Evolutionary conservation across 1,140 invertebrate species (phyloP).

Genomic region (Nebria ingens): DNA sequence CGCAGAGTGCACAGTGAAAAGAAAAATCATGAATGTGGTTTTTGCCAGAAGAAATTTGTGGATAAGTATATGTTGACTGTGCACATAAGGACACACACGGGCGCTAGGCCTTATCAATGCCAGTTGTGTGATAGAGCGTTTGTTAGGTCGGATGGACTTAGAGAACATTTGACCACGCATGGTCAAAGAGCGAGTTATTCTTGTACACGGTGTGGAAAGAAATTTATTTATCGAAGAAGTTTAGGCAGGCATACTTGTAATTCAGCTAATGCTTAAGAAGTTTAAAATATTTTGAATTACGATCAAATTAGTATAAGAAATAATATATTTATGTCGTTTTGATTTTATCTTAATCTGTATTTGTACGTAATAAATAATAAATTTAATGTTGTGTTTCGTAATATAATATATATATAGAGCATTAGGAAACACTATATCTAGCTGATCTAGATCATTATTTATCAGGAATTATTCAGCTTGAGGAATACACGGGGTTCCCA

Average conservation of each 20-base stretch:
- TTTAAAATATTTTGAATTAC: too few relatives aligned
- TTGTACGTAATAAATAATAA: too few relatives aligned
- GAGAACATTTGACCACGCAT: slow-evolving; percentile 19
- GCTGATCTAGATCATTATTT: too few relatives aligned
- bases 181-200: slow-evolving; percentile 14
- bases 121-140: slow-evolving; percentile 18
- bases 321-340: too few relatives aligned
- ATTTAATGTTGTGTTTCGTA: too few relatives aligned
- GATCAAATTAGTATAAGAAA: too few relatives aligned
- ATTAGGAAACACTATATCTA: too few relatives aligned
- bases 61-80: slow-evolving; percentile 23
- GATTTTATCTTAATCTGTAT: too few relatives aligned
- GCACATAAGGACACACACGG: slow-evolving; percentile 22
- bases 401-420: too few relatives aligned
- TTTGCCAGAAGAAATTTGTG: slow-evolving; percentile 24
- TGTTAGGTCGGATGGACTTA: slow-evolving; percentile 20
- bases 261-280: not conserved
- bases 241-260: slow-evolving; percentile 16
- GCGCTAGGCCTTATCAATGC: slow-evolving; percentile 21
- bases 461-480: too few relatives aligned
- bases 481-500: too few relatives aligned
- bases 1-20: slow-evolving; percentile 19
- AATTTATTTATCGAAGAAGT: slow-evolving; percentile 19
- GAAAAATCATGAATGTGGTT: slow-evolving; percentile 23
- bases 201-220: slow-evolving; percentile 17